A percentile compares a stretch with the other conserved stretches of the same genome.
phyloP scores from a whole-genome alignment of 1,140 invertebrate genomes.

The Tetramorium alpestre region DNA sequence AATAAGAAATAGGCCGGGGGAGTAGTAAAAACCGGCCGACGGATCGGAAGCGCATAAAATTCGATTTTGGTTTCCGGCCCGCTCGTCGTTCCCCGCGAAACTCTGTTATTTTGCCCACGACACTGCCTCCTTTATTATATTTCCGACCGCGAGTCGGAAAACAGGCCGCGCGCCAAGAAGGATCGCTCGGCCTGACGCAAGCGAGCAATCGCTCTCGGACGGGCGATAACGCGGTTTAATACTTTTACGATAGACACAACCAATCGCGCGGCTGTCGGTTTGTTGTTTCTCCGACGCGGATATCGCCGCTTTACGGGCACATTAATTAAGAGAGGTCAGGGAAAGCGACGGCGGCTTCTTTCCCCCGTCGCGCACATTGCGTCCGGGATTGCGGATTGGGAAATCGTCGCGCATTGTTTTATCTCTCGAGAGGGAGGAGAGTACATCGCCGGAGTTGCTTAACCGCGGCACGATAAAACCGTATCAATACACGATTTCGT shows the following conservation, averaged over 20 bases:
- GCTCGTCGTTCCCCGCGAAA: conserved; percentile 7
- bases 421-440: conserved; percentile 6
- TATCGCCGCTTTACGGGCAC: conserved; percentile 23
- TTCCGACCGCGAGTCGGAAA: conserved; percentile 50
- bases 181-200: conserved; percentile 62
- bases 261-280: conserved; percentile 9
- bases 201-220: conserved; percentile 50
- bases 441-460: conserved; percentile 19
- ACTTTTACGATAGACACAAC: conserved; percentile 56
- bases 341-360: conserved; percentile 12
- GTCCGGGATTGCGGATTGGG: background rate
- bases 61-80: conserved; percentile 8
- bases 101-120: conserved; percentile 45
- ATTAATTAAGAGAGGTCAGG: conserved; percentile 58
- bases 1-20: background rate
- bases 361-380: background rate
- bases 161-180: conserved; percentile 43
- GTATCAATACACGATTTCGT: background rate
- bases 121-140: conserved; percentile 56
- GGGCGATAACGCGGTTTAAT: conserved; percentile 62
- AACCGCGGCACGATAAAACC: conserved; percentile 7
- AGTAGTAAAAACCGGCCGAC: background rate
- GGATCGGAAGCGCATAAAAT: conserved; percentile 75
- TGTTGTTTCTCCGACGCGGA: conserved; percentile 21
- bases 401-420: conserved; percentile 19